Base-by-base conservation (phyloP, 2,797 vertebrate species). In the Acanthurus tractus region DNA sequence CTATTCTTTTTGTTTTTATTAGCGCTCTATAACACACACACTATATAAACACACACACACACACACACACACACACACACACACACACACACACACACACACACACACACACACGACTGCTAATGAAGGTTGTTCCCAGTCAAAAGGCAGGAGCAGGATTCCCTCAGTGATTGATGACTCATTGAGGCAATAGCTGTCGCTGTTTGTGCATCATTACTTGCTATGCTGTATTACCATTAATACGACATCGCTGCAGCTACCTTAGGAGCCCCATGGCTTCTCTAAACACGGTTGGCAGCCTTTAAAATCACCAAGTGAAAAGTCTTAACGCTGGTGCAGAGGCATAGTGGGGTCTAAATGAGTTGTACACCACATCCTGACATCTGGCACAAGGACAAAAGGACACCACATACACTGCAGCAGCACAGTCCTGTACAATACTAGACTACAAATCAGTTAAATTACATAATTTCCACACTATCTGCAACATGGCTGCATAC, bases 101-200 rank as follows among this genome's bases (percentile, higher is more conserved):
- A 63, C 7, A 58, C 36, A 73, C 58, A 48, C 52, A 68, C 36
- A 54, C 14, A 4, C 0, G 22, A 63, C 79, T 74, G 82, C 84
- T 89, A 89, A 91, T 91, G 86, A 90, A 86, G 90, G 93, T 88
- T 90, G 86, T 90, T 91, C 79, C 90, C 85, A 78, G 84, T 89
- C 77, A 86, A 66, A 83, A 78, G 67, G 44, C 71, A 65, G 50
- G 63, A 74, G 78, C 85, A 88, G 91, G 92, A 90, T 92, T 92
- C 91, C 91, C 91, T 87, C 78, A 63, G 70, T 91, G 89, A 92
- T 84, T 90, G 86, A 90, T 92, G 90, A 92, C 79, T 92, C 88
- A 85, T 49, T 79, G 76, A 81, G 64, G 77, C 76, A 81, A 78
- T 86, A 75, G 83, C 83, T 71, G 68, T 82, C 17, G 42, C 70